Percentiles rank a stretch among this genome's conserved stretches.
Evolutionary conservation across 2,113 vertebrate genomes (phyloP).

Genomic region (Phyllostomus discolor): DNA sequence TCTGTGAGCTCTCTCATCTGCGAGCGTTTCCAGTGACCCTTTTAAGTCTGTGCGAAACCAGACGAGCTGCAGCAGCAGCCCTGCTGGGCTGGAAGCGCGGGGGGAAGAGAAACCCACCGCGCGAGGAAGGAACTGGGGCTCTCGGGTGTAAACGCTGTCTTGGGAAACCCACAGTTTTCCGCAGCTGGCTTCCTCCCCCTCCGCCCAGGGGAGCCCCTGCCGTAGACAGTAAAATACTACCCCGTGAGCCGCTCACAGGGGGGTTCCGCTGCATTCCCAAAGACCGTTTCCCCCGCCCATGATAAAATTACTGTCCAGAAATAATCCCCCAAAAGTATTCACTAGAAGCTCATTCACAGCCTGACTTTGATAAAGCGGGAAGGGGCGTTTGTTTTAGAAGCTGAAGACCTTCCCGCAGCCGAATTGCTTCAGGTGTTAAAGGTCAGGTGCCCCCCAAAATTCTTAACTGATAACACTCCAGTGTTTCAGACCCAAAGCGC

Average conservation of each 20-base stretch:
- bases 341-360: slow-evolving; percentile 11
- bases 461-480: background rate
- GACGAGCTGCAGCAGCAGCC: background rate
- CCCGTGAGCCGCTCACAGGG: background rate
- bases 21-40: slow-evolving; percentile 64
- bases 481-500: slow-evolving; percentile 16
- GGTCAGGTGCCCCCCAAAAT: background rate
- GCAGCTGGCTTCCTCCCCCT: background rate
- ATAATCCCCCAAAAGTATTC: background rate
- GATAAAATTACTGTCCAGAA: slow-evolving; percentile 15
- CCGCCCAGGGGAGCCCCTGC: background rate
- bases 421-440: slow-evolving; percentile 41
- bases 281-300: background rate
- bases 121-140: background rate
- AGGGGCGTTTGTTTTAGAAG: background rate
- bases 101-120: background rate
- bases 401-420: background rate
- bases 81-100: background rate
- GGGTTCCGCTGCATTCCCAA: slow-evolving; percentile 20
- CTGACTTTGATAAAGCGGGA: background rate
- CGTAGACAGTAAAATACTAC: background rate
- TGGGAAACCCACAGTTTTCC: slow-evolving; percentile 45
- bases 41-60: slow-evolving; percentile 59
- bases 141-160: slow-evolving; percentile 11
- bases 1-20: slow-evolving; percentile 58